Percentiles rank a stretch among this genome's conserved stretches.
phyloP scores from a whole-genome alignment of 2,888 invertebrate species.

The Drosophila fulvimacula region DNA sequence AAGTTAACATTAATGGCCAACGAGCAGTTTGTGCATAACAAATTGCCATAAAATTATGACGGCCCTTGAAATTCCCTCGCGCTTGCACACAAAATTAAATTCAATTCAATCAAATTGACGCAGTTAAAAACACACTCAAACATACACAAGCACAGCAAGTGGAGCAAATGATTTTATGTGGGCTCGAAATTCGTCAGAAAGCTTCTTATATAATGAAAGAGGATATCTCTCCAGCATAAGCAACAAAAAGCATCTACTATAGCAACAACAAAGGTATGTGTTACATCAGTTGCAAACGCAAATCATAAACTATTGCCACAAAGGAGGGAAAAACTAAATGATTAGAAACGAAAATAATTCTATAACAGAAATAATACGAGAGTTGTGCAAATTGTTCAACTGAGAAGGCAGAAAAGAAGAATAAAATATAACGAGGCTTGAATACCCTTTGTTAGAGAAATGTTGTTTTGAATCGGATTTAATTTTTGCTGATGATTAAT shows the following conservation, averaged over 20 bases:
- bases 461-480: too few relatives aligned
- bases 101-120: conserved; percentile 53
- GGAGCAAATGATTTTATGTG: conserved; percentile 29
- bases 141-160: conserved; percentile 4
- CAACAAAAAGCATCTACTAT: neutral
- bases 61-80: conserved; percentile 26
- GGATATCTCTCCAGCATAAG: conserved; percentile 21
- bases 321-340: neutral
- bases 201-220: conserved; percentile 52
- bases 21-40: conserved; percentile 48
- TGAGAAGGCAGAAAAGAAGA: neutral
- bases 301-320: conserved; percentile 5
- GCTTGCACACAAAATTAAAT: conserved; percentile 39
- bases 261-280: conserved; percentile 3
- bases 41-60: conserved; percentile 49
- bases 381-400: neutral
- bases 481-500: too few relatives aligned
- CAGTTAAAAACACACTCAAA: neutral
- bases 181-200: conserved; percentile 37
- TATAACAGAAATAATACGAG: neutral
- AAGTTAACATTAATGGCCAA: conserved; percentile 41
- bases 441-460: neutral
- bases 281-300: conserved; percentile 10
- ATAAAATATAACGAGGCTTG: neutral
- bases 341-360: neutral